phyloP scores from a whole-genome alignment of 2,113 vertebrate species.

The Gambusia affinis region DNA sequence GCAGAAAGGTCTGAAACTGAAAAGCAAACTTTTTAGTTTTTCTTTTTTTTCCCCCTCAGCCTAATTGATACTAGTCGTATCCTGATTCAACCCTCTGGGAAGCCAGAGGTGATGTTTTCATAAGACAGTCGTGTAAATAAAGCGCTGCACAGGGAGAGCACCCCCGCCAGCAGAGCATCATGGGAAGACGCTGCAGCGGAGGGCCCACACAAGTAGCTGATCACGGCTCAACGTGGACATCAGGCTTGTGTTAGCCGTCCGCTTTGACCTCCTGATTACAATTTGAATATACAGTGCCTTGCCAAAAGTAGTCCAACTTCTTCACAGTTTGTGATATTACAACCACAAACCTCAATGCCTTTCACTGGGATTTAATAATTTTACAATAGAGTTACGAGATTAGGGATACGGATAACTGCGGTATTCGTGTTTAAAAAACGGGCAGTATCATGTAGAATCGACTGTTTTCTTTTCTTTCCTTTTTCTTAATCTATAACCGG shows the following conservation, averaged over 20 bases:
- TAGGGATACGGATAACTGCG: too few species aligned
- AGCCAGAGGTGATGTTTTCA: slow-evolving; percentile 78
- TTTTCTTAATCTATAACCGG: too few species aligned
- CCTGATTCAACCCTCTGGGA: slow-evolving; percentile 61
- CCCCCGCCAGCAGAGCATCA: slow-evolving; percentile 66
- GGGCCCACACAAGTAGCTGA: slow-evolving; percentile 76
- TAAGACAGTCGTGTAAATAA: slow-evolving; percentile 72
- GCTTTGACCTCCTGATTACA: slow-evolving; percentile 29
- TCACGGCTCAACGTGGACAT: slow-evolving; percentile 63
- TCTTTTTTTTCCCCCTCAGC: slow-evolving; percentile 13
- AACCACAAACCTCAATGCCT: neutral
- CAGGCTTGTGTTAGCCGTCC: slow-evolving; percentile 46
- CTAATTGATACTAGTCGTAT: slow-evolving; percentile 73
- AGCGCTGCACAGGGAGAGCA: slow-evolving; percentile 53
- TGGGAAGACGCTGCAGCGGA: slow-evolving; percentile 70
- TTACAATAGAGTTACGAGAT: too few species aligned
- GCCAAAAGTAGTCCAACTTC: too few species aligned
- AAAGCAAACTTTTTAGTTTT: slow-evolving; percentile 33
- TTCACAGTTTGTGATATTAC: neutral
- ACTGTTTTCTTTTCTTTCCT: too few species aligned
- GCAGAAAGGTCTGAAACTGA: slow-evolving; percentile 32
- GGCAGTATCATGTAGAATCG: too few species aligned
- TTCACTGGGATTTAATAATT: too few species aligned
- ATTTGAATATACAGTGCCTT: slow-evolving; percentile 14
- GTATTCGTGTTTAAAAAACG: too few species aligned